Base-by-base conservation (phyloP, 2,888 invertebrate genomes). In the Spodoptera exigua region DNA sequence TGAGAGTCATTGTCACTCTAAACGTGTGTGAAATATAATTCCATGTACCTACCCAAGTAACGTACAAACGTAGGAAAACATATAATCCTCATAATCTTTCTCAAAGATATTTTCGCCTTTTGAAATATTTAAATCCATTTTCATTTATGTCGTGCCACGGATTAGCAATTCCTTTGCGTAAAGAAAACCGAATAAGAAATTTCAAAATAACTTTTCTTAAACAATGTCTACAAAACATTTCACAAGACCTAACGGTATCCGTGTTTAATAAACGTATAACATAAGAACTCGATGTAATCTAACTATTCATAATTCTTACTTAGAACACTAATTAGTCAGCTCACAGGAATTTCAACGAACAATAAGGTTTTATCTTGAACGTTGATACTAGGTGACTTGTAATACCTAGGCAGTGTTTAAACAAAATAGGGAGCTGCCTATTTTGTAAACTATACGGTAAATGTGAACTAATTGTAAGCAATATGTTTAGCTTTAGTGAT, bases 281-380 rank as follows among this genome's bases (percentile, higher is more conserved):
- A 56, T 61, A 45, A 61, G 51, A 58, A 46, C 44, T 16, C 41
- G 52, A 55, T 61, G 57, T 10, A 58, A 60, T 60, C 51, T 65
- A 51, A 56, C 41, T 65, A 61, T 45, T 43, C 43, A 49, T 56
- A 61, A 54, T 59, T 46, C 45, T 41, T 53, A 47, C 32, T 41
- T 62, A 58, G 57, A 58, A 34, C 21, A 52, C 37, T 58, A 69
- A 66, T 78, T 69, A 69, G 47, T 74, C 71, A 78, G 67, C 61
- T 62, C 34, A 40, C 32, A 61, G 44, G 69, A 74, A 74, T 78
- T 70, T 65, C 21, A 49, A 41, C 44, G 61, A 73, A 78, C 78
- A 75, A 78, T 73, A 53, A 63, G 44, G 61, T 64, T 64, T 74
- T 79, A 78, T 79, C 75, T 67, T 49, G 54, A 60, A 49, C 46